Evolutionary conservation across 2,113 vertebrate species (phyloP), one percentile per base, ranked within the genome.

Genomic region (Ia io): DNA sequence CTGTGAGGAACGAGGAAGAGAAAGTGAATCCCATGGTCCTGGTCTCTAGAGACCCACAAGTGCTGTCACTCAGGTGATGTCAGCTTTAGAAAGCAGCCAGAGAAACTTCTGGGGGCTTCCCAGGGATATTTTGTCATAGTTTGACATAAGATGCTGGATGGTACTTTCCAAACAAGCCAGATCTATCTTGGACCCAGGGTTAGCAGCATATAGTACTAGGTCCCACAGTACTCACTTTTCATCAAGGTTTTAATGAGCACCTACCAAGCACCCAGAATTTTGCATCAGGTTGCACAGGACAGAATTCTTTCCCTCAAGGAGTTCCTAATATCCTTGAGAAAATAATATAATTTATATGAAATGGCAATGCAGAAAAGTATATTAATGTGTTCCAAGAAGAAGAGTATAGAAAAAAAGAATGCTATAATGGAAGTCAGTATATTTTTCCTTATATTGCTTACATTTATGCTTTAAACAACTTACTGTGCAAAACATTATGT

Each of bases 101-200:
- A 90, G 32, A 93, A 94, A 93, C 40, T 96, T 94, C 44, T 80
- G 35, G 70, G 79, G 77, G 17, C 49, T 96, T 93, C 59, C 93
- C 67, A n/a, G 70, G 3, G 42, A 20, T 93, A 20, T 37, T 86
- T 76, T 63, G 59, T 92, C 44, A 88, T 22, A 37, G 61, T 28
- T 30, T 88, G 44, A 84, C 22, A 4, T 76, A 76, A 90, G 44
- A 13, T 78, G 9, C 40, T 40, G 16, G 28, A 1, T 69, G 69
- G 63, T 65, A 63, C 63, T 90, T 90, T 87, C 71, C 88, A 63
- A 84, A 79, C 16, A 63, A 90, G 35, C 7, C 28, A 65, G 40
- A 8, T n/a, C 18, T 87, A 30, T 84, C 51, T 5, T 42, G 40
- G 63, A 88, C 35, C 17, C 9, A 44, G 65, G n/a, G 25, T 84